Evolutionary conservation across 1,140 invertebrate genomes (phyloP).

Genomic region (Bombus breviceps): DNA sequence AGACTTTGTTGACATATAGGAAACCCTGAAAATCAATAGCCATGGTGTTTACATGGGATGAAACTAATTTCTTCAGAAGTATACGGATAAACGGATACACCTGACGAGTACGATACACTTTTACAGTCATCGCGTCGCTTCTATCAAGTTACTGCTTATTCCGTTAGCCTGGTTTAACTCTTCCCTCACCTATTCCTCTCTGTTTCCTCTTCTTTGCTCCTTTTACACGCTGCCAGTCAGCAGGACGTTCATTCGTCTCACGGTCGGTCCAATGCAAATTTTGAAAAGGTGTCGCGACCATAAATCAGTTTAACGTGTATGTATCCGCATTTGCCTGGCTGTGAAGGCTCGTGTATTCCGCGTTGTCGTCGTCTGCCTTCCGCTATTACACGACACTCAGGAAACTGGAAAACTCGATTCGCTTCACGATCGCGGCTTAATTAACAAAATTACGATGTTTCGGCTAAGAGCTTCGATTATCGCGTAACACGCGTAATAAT

Average conservation of each 20-base stretch:
- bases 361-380: background rate
- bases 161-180: conserved; percentile 43
- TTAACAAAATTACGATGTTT: conserved; percentile 10
- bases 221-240: background rate
- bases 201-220: background rate
- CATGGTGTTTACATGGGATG: no score
- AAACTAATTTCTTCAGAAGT: no score
- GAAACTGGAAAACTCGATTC: background rate
- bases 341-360: conserved; percentile 21
- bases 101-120: no score
- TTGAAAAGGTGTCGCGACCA: conserved; percentile 67
- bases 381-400: background rate
- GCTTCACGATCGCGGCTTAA: conserved; percentile 21
- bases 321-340: conserved; percentile 59
- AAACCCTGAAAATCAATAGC: no score
- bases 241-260: conserved; percentile 35
- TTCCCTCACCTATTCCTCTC: background rate
- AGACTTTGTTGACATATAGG: no score
- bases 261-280: conserved; percentile 69
- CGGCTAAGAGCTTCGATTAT: background rate
- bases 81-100: no score
- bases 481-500: background rate
- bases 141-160: conserved; percentile 57
- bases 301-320: conserved; percentile 73
- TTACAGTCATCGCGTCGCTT: background rate